Evolutionary conservation across 2,113 vertebrate species (phyloP), one percentile per base, ranked within the genome.

Genomic region (Mus pahari): DNA sequence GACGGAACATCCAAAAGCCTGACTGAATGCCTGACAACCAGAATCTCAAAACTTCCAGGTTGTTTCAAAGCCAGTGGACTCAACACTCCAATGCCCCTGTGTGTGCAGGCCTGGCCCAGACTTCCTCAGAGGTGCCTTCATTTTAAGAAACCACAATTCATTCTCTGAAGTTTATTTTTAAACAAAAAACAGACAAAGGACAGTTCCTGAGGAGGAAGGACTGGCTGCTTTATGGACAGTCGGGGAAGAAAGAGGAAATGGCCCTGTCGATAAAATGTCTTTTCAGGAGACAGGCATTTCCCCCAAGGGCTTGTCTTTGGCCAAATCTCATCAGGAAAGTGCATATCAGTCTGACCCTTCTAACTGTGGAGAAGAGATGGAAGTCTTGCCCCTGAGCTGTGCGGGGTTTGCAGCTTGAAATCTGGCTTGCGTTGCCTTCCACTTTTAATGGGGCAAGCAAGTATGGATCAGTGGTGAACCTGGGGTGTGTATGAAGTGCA

Each of bases 91-190:
- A 7, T 0, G 68, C 74, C 50, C 42, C 31, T 5, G 17, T 14
- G 33, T 11, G 8, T 22, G 42, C 42, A 8, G 20, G 50, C 36
- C 83, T 14, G 64, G 22, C 22, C 28, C 62, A n/a, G 33, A 86
- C 42, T 74, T 91, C 78, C 53, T 91, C 70, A 84, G 71, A 81
- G 48, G 60, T 5, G 8, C 11, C 24, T 93, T 90, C 58, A 45
- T 74, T 48, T 94, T 55, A 77, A 75, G 91, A 71, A 86, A 71
- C 16, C 42, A 88, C 13, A 55, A 22, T 83, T 62, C 36, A 62
- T 42, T 84, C 58, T 31, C 58, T 83, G n/a, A 31, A 42, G 81
- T 64, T 84, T 75, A 42, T 53, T 94, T 92, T 90, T 79, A 94
- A 83, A 48, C 6, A 71, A 95, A 71, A 95, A 94, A 88, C 33